Conservation (phyloP, 2,113 vertebrate species). For the Girardinichthys multiradiatus region DNA sequence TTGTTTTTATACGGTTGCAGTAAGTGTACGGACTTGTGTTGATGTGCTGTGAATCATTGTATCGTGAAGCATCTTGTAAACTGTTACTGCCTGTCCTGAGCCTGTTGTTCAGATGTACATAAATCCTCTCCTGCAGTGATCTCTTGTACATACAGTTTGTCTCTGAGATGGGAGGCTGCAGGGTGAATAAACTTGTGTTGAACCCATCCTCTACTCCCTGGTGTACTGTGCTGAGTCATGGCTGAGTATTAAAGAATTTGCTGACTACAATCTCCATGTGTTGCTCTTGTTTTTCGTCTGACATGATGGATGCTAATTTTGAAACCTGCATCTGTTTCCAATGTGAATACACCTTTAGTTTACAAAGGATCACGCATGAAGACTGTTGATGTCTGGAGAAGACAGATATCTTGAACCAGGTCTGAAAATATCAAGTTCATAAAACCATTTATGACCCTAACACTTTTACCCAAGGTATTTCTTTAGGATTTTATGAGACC, state of each 20-base stretch:
- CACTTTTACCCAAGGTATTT: no score
- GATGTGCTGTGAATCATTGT: slow-evolving; percentile 64
- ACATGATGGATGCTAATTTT: background rate
- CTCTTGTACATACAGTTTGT: slow-evolving; percentile 59
- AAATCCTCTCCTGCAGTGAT: slow-evolving; percentile 17
- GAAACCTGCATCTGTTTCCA: background rate
- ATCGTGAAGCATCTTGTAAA: slow-evolving; percentile 72
- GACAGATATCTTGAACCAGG: background rate
- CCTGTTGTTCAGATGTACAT: slow-evolving; percentile 61
- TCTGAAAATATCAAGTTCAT: no score
- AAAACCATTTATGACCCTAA: no score
- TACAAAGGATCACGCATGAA: background rate
- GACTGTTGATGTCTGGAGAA: background rate
- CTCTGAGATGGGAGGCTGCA: slow-evolving; percentile 4
- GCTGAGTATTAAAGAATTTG: slow-evolving; percentile 70
- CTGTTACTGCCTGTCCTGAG: slow-evolving; percentile 29
- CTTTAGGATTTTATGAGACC: no score
- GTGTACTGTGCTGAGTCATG: slow-evolving; percentile 70
- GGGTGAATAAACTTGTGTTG: slow-evolving; percentile 27
- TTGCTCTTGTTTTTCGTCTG: slow-evolving; percentile 24
- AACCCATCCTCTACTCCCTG: slow-evolving; percentile 42
- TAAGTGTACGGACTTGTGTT: slow-evolving; percentile 47
- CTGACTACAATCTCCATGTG: slow-evolving; percentile 24
- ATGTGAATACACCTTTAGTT: no score
- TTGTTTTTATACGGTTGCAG: slow-evolving; percentile 62